A percentile compares a stretch with the other conserved stretches of the same genome.
phyloP scores from a whole-genome alignment of 2,888 invertebrate species.

The Strigamia crassipes region DNA sequence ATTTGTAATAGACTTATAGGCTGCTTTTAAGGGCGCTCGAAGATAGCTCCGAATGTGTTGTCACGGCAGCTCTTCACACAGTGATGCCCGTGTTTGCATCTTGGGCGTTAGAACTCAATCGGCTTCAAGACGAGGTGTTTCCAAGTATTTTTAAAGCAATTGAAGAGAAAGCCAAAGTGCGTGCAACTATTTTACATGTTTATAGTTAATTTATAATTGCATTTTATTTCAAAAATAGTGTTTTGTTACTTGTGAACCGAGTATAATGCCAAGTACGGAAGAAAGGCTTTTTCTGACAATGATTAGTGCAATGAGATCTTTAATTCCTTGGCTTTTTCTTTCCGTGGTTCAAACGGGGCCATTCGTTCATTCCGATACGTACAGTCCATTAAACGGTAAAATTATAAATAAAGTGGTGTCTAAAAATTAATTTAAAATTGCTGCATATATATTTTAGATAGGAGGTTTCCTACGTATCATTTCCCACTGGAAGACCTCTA shows the following conservation, averaged over 20 bases:
- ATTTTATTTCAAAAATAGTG: neutral
- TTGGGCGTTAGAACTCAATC: conserved; percentile 66
- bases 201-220: conserved; percentile 17
- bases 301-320: conserved; percentile 55
- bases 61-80: conserved; percentile 63
- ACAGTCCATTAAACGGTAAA: neutral
- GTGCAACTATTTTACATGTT: conserved; percentile 5
- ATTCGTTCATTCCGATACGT: conserved; percentile 48
- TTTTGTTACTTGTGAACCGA: conserved; percentile 51
- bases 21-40: conserved; percentile 66
- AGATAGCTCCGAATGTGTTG: conserved; percentile 65
- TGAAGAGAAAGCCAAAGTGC: conserved; percentile 50
- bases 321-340: conserved; percentile 58
- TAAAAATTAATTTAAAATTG: neutral
- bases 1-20: conserved; percentile 58
- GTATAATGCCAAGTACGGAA: conserved; percentile 52
- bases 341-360: conserved; percentile 58
- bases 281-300: conserved; percentile 56
- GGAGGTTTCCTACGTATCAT: conserved; percentile 8
- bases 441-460: neutral
- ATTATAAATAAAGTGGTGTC: neutral
- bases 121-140: conserved; percentile 60
- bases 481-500: conserved; percentile 64
- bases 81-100: conserved; percentile 69
- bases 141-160: conserved; percentile 54